Percentiles rank a stretch among this genome's conserved stretches.
Evolutionary conservation across 2,113 vertebrate genomes (phyloP).

Genomic region (Harpagus bidentatus): DNA sequence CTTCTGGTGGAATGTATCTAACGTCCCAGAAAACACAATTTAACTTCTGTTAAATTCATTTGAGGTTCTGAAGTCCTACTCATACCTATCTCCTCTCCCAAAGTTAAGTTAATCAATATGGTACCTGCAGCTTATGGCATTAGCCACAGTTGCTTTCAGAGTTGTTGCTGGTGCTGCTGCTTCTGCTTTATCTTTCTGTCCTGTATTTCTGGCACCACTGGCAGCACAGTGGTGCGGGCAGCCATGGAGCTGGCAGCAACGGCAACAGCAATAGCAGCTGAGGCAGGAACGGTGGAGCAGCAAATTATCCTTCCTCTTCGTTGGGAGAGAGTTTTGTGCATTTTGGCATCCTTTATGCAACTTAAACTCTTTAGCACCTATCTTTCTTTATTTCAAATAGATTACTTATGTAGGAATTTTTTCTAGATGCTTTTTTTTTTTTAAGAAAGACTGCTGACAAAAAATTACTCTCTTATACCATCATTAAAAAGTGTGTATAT

Average conservation of each 20-base stretch:
- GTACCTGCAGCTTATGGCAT: not conserved
- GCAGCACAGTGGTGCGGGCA: not conserved
- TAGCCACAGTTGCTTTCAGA: not conserved
- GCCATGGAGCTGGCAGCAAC: not conserved
- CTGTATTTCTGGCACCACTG: not conserved
- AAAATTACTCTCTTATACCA: not conserved
- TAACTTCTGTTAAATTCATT: not conserved
- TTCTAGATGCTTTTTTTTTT: not conserved
- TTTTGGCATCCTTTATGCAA: not conserved
- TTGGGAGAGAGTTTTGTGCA: not conserved
- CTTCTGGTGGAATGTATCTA: not conserved
- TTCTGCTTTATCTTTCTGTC: not conserved
- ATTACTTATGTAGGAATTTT: not conserved
- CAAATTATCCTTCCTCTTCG: not conserved
- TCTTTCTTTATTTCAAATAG: not conserved
- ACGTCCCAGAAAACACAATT: not conserved
- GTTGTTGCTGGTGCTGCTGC: not conserved
- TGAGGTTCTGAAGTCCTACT: not conserved
- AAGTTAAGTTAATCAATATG: not conserved
- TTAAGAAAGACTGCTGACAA: not conserved
- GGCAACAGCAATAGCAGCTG: not conserved
- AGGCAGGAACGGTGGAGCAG: not conserved
- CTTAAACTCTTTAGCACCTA: not conserved
- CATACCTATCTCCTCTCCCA: not conserved
- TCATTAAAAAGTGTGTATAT: not conserved